Conservation (phyloP, 2,888 invertebrate genomes). For the Caenorhabditis macrosperma region DNA sequence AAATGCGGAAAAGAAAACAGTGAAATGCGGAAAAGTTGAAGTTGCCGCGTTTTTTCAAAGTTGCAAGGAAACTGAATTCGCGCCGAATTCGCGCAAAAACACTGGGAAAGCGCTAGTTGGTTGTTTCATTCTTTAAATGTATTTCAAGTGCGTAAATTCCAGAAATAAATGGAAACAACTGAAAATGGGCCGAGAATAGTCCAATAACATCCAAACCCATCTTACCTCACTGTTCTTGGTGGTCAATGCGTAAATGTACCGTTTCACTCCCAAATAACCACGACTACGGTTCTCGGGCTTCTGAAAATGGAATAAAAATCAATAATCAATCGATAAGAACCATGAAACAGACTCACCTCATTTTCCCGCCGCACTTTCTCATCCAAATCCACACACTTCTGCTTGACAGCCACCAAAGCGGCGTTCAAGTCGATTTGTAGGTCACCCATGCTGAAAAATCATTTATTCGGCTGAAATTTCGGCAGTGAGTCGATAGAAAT, state of each 20-base stretch:
- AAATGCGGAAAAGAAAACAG: no score
- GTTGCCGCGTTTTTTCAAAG: no score
- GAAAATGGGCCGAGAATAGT: background rate
- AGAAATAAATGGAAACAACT: no score
- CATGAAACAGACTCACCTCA: constrained; percentile 4
- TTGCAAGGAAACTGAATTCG: no score
- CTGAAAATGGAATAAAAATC: constrained; percentile 13
- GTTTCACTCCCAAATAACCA: constrained; percentile 46
- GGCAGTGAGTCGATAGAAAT: no score
- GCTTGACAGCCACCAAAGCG: constrained; percentile 52
- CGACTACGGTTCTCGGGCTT: constrained; percentile 30
- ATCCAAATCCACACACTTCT: constrained; percentile 59
- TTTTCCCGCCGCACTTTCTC: constrained; percentile 37
- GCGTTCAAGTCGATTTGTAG: constrained; percentile 55
- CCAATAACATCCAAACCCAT: background rate
- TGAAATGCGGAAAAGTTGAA: no score
- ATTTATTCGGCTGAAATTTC: no score
- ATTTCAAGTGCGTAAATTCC: no score
- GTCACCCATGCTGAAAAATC: constrained; percentile 48
- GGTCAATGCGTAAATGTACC: constrained; percentile 57
- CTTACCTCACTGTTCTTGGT: constrained; percentile 42
- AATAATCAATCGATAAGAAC: background rate
- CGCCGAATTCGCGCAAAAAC: no score
- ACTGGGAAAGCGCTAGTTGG: no score
- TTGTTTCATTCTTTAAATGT: no score